Percentiles rank a stretch among this genome's conserved stretches.
phyloP scores from a whole-genome alignment of 64 coral and sea anemone species.

The Acropora tenuis region DNA sequence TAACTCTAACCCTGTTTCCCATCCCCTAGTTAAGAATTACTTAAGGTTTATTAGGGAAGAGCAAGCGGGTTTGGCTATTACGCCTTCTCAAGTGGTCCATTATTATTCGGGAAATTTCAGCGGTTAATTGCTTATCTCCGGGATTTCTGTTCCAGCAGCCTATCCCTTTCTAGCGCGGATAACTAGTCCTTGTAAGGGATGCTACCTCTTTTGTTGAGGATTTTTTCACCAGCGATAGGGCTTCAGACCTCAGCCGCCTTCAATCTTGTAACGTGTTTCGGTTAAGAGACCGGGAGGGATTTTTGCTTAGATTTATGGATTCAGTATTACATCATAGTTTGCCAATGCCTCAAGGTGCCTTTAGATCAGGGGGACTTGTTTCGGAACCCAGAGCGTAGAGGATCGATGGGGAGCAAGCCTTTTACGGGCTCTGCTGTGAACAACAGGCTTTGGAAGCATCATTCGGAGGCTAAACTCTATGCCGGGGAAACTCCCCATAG shows the following conservation, averaged over 20 bases:
- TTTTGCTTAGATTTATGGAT: slow-evolving; percentile 41
- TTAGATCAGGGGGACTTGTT: slow-evolving; percentile 9
- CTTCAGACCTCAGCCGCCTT: slow-evolving; percentile 41
- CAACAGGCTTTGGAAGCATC: not conserved
- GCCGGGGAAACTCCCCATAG: not conserved
- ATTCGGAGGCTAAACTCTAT: not conserved
- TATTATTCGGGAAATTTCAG: slow-evolving; percentile 32
- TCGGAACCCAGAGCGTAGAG: not conserved
- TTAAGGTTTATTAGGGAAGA: slow-evolving; percentile 47
- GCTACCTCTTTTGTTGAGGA: slow-evolving; percentile 17
- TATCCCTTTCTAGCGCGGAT: not conserved
- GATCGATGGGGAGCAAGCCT: not conserved
- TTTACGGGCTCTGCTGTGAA: slow-evolving; percentile 26
- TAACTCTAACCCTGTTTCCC: slow-evolving; percentile 40
- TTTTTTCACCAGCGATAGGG: slow-evolving; percentile 47
- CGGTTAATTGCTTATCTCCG: not conserved
- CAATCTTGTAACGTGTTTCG: slow-evolving; percentile 33
- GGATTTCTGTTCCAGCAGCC: not conserved
- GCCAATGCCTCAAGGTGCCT: not conserved
- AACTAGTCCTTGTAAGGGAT: slow-evolving; percentile 18
- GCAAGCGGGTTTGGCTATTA: slow-evolving; percentile 10
- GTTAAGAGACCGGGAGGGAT: not conserved
- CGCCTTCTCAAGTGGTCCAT: slow-evolving; percentile 27
- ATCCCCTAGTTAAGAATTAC: slow-evolving; percentile 35
- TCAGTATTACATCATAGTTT: slow-evolving; percentile 21